Evolutionary conservation across 2,113 vertebrate species (phyloP).

Genomic region (Malaclemys terrapin): DNA sequence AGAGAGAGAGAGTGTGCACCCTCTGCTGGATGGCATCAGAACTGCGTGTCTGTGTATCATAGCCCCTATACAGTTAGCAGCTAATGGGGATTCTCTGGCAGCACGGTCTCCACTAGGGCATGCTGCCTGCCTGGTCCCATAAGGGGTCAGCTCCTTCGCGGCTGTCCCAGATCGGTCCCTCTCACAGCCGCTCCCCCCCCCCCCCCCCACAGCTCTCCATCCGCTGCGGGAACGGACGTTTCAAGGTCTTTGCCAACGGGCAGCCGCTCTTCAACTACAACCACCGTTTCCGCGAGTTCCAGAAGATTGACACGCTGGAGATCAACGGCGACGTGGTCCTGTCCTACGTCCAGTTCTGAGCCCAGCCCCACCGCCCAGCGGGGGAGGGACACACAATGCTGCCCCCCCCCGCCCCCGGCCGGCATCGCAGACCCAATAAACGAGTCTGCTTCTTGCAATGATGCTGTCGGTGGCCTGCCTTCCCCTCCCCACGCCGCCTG

Average conservation of each 20-base stretch:
- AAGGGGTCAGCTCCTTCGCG: neutral
- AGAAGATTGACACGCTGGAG: constrained; percentile 80
- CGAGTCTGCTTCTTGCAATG: neutral
- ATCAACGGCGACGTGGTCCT: constrained; percentile 82
- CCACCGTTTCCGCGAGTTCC: constrained; percentile 78
- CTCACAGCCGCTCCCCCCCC: neutral
- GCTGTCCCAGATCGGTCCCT: neutral
- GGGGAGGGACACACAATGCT: no score
- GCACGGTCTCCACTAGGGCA: neutral
- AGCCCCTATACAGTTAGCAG: neutral
- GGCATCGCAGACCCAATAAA: neutral
- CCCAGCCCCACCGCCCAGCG: accelerated
- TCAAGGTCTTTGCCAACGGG: constrained; percentile 85
- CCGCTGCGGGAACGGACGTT: constrained; percentile 80
- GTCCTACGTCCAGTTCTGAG: constrained; percentile 84
- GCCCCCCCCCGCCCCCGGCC: neutral
- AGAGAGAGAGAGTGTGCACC: neutral
- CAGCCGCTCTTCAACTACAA: constrained; percentile 83
- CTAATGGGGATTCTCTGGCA: neutral
- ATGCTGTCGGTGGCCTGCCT: neutral
- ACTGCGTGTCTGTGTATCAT: neutral
- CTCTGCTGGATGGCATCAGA: neutral
- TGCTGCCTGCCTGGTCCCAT: no score
- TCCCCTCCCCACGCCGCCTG: no score
- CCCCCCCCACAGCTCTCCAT: constrained; percentile 81